Conservation (phyloP, 2,888 invertebrate genomes). For the Phlogophora meticulosa region DNA sequence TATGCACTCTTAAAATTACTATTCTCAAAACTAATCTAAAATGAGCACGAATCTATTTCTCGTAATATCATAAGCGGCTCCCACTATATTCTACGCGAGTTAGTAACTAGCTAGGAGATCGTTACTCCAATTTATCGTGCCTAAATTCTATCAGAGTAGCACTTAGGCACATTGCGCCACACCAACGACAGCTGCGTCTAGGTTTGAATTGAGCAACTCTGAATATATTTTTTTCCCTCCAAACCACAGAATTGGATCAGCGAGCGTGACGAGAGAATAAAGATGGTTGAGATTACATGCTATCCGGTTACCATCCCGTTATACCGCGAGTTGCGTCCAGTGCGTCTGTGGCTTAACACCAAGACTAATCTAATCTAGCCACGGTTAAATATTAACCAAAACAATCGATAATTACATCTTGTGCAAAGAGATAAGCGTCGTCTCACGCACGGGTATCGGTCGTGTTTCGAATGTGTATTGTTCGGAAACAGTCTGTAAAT, state of each 20-base stretch:
- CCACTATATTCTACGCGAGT: constrained; percentile 11
- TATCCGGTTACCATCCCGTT: constrained; percentile 74
- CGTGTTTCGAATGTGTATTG: constrained; percentile 57
- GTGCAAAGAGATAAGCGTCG: constrained; percentile 64
- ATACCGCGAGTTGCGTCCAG: constrained; percentile 59
- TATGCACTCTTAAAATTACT: constrained; percentile 9
- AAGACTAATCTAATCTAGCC: constrained; percentile 64
- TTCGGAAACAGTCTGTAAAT: constrained; percentile 39
- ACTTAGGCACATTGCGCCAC: constrained; percentile 61
- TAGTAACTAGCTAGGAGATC: constrained; percentile 25
- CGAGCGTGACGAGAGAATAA: constrained; percentile 77
- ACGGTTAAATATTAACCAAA: constrained; percentile 69
- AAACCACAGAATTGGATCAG: constrained; percentile 78
- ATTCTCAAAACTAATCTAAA: constrained; percentile 19
- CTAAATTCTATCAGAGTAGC: constrained; percentile 57
- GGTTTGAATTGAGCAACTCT: constrained; percentile 67
- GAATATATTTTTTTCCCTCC: constrained; percentile 67
- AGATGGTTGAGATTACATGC: constrained; percentile 75
- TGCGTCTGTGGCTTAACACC: constrained; percentile 55
- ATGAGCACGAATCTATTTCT: constrained; percentile 20
- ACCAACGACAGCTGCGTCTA: constrained; percentile 70
- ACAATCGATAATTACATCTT: constrained; percentile 69
- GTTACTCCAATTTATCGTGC: constrained; percentile 51
- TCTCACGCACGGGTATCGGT: constrained; percentile 58
- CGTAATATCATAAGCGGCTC: constrained; percentile 28